These are phyloP conservation scores for Spatulosminthurus flaviceps DNA, from an alignment of 2,888 invertebrate species.

Conservation along the genomic window DNA sequence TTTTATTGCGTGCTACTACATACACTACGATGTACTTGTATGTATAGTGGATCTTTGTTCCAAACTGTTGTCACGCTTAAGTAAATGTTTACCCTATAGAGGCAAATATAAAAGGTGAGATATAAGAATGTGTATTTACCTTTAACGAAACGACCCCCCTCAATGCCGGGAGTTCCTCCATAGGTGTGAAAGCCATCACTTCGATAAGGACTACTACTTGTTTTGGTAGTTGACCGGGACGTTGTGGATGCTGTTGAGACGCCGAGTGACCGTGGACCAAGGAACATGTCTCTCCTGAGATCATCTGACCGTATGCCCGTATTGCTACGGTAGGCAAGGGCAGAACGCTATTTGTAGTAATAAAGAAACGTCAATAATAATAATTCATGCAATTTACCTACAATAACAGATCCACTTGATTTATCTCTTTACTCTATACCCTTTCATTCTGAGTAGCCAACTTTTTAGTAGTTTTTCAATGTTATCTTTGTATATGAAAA, in stretches of 20 bases:
- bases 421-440: too few species aligned
- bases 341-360: slow-evolving; percentile 77
- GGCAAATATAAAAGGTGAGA: background rate
- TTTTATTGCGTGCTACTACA: background rate
- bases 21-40: too few species aligned
- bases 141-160: slow-evolving; percentile 42
- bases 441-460: too few species aligned
- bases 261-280: slow-evolving; percentile 79
- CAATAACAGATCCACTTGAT: background rate
- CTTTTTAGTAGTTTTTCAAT: too few species aligned
- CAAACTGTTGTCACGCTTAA: background rate
- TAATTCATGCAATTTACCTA: slow-evolving; percentile 22
- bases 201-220: slow-evolving; percentile 91
- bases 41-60: background rate
- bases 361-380: slow-evolving; percentile 38
- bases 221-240: slow-evolving; percentile 92
- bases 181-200: slow-evolving; percentile 61
- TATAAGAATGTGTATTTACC: slow-evolving; percentile 19
- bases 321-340: slow-evolving; percentile 79
- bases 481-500: background rate
- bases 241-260: slow-evolving; percentile 96
- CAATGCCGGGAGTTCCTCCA: slow-evolving; percentile 44
- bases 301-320: slow-evolving; percentile 66
- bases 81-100: background rate
- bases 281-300: slow-evolving; percentile 69